Evolutionary conservation across 2,113 vertebrate species (phyloP), one percentile per base, ranked within the genome.

Genomic region (Trematocara zebra): DNA sequence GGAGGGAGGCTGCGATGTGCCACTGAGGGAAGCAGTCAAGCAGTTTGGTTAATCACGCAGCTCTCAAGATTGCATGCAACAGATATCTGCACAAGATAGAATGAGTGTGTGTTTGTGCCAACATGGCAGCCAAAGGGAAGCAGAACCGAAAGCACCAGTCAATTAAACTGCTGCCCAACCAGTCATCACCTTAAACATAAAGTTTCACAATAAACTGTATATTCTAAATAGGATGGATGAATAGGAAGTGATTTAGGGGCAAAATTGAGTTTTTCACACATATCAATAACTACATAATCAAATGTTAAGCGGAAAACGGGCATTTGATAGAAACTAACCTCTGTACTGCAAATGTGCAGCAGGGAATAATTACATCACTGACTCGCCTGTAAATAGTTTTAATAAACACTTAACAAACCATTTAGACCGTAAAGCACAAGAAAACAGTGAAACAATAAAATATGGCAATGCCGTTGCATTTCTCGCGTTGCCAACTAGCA

Each of bases 1-100:
- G 67, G 51, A 84, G 69, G 78, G 82, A 82, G 81, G 64, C 49
- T 33, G 47, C 10, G 23, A 78, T 26, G 84, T 74, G 76, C 85
- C 78, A 82, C 85, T 15, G 81, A 91, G 84, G 78, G 47, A 88
- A 85, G 76, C 67, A 44, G 81, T 47, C 67, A 6, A 64, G 82
- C 59, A 59, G 87, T 61, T 81, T 84, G 83, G 59, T 87, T 85
- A 76, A 84, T 87, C 80, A 59, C 61, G 49, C 83, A 74, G 61
- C 49, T 89, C 80, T 85, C 33, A 2, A 35, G 83, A 81, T 86
- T 72, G 67, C 52, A 37, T 83, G 84, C 67, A 80, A 23, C 74
- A 64, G 52, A 80, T 83, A 57, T 81, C 85, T 91, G 74, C 83
- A 78, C 69, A 79, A 76, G 84, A 82, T 14, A 11, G 59, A 74